Conservation (phyloP, 2,797 vertebrate genomes). For the Leucoraja ocellata region DNA sequence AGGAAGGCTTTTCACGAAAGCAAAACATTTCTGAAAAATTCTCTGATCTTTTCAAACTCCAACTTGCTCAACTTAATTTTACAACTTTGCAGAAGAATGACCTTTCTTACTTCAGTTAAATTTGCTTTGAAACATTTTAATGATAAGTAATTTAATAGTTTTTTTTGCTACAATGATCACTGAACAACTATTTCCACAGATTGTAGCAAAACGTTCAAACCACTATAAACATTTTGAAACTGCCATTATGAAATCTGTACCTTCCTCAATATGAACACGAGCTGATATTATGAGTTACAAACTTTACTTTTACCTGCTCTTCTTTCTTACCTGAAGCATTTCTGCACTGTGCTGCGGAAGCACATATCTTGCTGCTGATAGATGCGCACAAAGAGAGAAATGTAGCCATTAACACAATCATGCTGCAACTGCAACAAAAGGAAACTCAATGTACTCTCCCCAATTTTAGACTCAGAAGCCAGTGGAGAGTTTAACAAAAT, state of each 20-base stretch:
- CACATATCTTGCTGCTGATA: background rate
- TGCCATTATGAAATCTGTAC: background rate
- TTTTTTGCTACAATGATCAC: background rate
- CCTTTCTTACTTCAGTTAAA: background rate
- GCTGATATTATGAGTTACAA: background rate
- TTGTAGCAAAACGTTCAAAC: background rate
- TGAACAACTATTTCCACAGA: background rate
- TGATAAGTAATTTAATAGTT: background rate
- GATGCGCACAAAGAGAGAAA: background rate
- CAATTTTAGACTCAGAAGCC: background rate
- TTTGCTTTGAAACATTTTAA: background rate
- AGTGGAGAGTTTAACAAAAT: too few relatives aligned
- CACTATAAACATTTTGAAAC: background rate
- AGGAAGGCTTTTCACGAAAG: background rate
- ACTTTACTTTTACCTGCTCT: background rate
- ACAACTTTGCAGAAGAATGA: background rate
- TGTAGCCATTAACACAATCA: background rate
- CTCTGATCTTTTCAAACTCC: background rate
- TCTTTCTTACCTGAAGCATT: conserved; percentile 1
- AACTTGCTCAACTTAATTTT: background rate
- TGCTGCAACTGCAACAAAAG: background rate
- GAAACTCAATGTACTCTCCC: background rate
- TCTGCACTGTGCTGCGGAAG: background rate
- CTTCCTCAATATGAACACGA: background rate
- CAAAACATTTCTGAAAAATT: background rate